These are phyloP conservation scores for Conchocele bisecta DNA, from an alignment of 2,888 invertebrate species.

Conservation along the genomic window DNA sequence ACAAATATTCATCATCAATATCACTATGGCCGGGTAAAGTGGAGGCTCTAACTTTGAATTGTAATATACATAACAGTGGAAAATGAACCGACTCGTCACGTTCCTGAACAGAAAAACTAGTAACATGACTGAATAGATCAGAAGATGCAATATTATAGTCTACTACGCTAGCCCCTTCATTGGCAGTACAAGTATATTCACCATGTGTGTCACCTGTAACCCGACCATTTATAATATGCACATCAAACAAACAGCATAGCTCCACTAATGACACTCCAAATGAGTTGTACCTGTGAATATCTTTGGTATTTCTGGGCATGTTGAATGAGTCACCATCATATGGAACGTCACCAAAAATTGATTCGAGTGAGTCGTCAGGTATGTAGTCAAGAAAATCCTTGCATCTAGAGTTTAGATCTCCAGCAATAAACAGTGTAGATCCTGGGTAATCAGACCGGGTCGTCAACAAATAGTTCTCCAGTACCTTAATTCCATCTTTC, in stretches of 20 bases:
- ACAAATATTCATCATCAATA: too few relatives aligned
- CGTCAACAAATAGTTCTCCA: too few relatives aligned
- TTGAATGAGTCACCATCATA: constrained; percentile 1
- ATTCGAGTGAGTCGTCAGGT: background rate
- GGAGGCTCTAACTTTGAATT: too few relatives aligned
- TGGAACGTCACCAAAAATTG: background rate
- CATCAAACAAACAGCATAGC: background rate
- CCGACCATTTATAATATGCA: constrained; percentile 1
- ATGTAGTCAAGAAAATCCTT: background rate
- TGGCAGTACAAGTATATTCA: constrained; percentile 2
- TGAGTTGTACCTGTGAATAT: background rate
- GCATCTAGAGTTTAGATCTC: too few relatives aligned
- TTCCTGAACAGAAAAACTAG: background rate
- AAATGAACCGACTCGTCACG: constrained; percentile 1
- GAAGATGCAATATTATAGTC: background rate
- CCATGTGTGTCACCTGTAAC: background rate
- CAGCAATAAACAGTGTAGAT: too few relatives aligned
- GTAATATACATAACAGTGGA: background rate
- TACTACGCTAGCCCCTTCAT: background rate
- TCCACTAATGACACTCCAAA: background rate
- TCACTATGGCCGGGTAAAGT: too few relatives aligned
- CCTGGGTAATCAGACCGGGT: too few relatives aligned
- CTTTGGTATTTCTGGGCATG: background rate
- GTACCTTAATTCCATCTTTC: too few relatives aligned
- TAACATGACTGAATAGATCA: background rate